Percentiles rank a stretch among this genome's conserved stretches.
These are phyloP conservation scores for Chiloscyllium punctatum DNA, from an alignment of 2,797 vertebrate genomes.

Conservation along the genomic window DNA sequence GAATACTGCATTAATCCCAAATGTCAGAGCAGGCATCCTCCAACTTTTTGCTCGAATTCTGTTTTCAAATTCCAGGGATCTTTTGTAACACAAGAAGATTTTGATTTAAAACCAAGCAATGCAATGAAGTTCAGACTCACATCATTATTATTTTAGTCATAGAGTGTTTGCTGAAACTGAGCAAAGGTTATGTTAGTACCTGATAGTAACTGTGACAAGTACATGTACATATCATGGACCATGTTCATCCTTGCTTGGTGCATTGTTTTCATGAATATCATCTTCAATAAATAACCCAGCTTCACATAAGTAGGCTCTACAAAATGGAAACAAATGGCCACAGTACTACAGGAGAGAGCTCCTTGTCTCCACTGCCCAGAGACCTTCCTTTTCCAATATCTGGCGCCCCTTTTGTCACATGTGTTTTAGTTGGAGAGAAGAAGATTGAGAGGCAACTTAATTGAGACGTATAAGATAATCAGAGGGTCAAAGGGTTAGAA, in stretches of 20 bases:
- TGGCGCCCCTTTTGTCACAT: too few species aligned
- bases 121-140: not conserved
- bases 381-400: not conserved
- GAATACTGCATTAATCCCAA: not conserved
- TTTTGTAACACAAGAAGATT: not conserved
- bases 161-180: too few species aligned
- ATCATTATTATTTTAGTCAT: not conserved
- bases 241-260: not conserved
- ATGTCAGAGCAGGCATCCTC: not conserved
- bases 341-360: not conserved
- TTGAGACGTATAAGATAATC: too few species aligned
- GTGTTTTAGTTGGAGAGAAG: too few species aligned
- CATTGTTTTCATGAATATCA: not conserved
- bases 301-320: not conserved
- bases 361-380: too few species aligned
- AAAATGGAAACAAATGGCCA: not conserved
- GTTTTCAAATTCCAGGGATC: not conserved
- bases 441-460: too few species aligned
- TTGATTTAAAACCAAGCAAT: not conserved
- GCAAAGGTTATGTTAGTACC: not conserved
- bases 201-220: too few species aligned
- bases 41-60: not conserved
- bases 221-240: too few species aligned
- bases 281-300: not conserved
- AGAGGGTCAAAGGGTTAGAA: too few species aligned